Evolutionary conservation across 2,888 invertebrate genomes (phyloP), one percentile per base, ranked within the genome.

Genomic region (Diarsia dahlii): DNA sequence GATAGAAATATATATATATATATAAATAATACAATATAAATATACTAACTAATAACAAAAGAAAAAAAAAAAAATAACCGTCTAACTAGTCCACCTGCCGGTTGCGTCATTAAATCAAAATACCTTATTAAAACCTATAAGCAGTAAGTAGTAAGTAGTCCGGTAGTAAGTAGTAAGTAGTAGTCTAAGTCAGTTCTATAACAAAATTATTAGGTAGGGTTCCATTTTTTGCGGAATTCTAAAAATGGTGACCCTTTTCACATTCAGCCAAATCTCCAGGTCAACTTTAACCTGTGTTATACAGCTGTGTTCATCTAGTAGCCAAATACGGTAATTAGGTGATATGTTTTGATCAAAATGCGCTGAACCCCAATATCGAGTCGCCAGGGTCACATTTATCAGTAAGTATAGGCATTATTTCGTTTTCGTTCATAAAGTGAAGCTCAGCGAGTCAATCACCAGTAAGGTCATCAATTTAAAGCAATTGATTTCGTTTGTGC

Each of bases 401-500:
- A 84, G 80, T 79, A 76, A 80, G 65, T 74, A n/a, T n/a, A 76
- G 72, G 65, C 68, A 68, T 76, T 78, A 82, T 84, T 76, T 84
- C 39, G 62, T 86, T 88, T 90, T 88, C 71, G 74, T 82, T 78
- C 66, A 50, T 78, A 81, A 79, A 73, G 64, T 80, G 85, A 89
- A 87, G 84, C 87, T 74, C 74, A 71, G 71, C 69, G 81, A 86
- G 89, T 89, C 90, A 93, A 92, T 91, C 85, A 84, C 84, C 78
- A 74, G 80, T 92, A 93, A 95, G 94, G 94, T 88, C 92, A 88
- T 90, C 91, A 89, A 89, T 89, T 94, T 91, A 90, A 91, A 88
- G 76, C 93, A 94, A 94, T 94, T 93, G 90, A 80, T 89, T 89
- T 85, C 89, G 80, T 87, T 87, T 85, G 80, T 72, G 75, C 67